Evolutionary conservation across 2,113 vertebrate species (phyloP), one percentile per base, ranked within the genome.

Genomic region (Muscicapa adusta): DNA sequence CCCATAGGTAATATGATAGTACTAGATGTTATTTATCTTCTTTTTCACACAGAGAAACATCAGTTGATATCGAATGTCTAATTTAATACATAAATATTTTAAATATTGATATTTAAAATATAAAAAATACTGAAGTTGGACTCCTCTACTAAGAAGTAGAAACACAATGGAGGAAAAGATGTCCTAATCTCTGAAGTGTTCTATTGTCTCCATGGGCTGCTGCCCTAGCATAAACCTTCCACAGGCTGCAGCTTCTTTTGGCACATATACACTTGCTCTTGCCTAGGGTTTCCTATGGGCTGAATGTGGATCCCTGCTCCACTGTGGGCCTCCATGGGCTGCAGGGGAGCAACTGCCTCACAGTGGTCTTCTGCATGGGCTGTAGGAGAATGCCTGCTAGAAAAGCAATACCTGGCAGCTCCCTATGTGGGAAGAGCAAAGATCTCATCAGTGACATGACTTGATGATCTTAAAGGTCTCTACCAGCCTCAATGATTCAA

Each of bases 151-250:
- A 57, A 65, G 20, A 10, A 48, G 25, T 14, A 31, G 24, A 42
- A 66, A 42, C 29, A 29, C 19, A 85, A 8, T 20, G 24, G 29
- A 57, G 16, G 19, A 57, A 34, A 57, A 66, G 12, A 42, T 29
- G 12, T 40, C 29, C 29, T 48, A 24, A 65, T 42, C 10, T 13
- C 24, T n/a, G 24, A 85, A 19, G 12, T 20, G 34, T 42, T 24
- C 24, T n/a, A 6, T 56, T 4, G 2, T 38, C 15, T 18, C 53
- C 24, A 28, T 14, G 19, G 53, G 18, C 8, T 57, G 7, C 8
- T 38, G 18, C 9, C 4, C 13, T 26, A 34, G 12, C 0, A 0
- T 25, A 11, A 28, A 4, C 15, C 68, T 29, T 47, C 61, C 19
- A 36, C 12, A 56, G 34, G 8, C 8, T 57, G 19, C 12, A 48